phyloP scores from a whole-genome alignment of 2,888 invertebrate genomes.

The Chrysotoxum bicinctum region DNA sequence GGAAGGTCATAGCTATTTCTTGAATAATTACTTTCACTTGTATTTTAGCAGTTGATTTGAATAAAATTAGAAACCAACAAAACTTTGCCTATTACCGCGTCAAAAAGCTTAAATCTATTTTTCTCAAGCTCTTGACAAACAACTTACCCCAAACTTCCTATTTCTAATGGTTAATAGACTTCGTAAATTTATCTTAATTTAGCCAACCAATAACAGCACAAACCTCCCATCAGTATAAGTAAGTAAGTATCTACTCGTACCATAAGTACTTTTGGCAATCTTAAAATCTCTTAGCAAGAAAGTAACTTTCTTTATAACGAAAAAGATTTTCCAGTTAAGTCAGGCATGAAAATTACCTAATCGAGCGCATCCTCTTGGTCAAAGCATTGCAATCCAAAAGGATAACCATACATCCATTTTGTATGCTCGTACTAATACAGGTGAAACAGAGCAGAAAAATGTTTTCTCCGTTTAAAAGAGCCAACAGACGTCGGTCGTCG shows the following conservation, averaged over 20 bases:
- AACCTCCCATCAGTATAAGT: background rate
- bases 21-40: too few relatives aligned
- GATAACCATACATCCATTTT: slow-evolving; percentile 48
- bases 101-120: background rate
- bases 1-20: too few relatives aligned
- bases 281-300: slow-evolving; percentile 34
- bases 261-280: slow-evolving; percentile 56
- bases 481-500: background rate
- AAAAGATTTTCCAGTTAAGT: slow-evolving; percentile 53
- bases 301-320: slow-evolving; percentile 23
- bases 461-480: slow-evolving; percentile 32
- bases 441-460: slow-evolving; percentile 65
- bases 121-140: background rate
- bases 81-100: background rate
- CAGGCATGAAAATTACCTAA: slow-evolving; percentile 67
- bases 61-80: background rate
- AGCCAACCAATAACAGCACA: background rate
- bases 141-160: background rate
- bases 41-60: too few relatives aligned
- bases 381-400: slow-evolving; percentile 64
- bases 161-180: slow-evolving; percentile 46
- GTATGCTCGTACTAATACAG: slow-evolving; percentile 36
- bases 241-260: background rate
- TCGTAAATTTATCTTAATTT: slow-evolving; percentile 41
- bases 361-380: slow-evolving; percentile 70